Evolutionary conservation across 2,113 vertebrate species (phyloP), one percentile per base, ranked within the genome.

Genomic region (Alethe castanea): DNA sequence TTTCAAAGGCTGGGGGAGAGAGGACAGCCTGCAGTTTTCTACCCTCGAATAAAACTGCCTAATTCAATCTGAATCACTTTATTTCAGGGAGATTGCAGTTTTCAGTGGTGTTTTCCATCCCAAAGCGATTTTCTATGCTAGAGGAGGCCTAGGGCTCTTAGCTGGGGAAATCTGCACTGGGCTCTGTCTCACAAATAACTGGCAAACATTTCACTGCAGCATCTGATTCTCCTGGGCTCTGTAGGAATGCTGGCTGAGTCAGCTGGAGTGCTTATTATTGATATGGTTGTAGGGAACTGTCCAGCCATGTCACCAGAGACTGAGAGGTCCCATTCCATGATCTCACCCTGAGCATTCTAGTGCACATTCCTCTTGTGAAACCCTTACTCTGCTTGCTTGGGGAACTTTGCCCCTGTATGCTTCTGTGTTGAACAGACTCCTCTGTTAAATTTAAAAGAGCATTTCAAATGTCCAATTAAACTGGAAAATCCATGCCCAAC

Each of bases 381-480:
- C 26, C 19, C 25, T 53, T 33, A 1, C 12, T 60, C n/a, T 26
- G n/a, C 23, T 61, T 69, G 44, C n/a, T 90, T 72, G 53, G 71
- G 83, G 72, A 45, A 9, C 28, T 67, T 92, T 65, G n/a, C 17
- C 36, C 48, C 53, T 54, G 2, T n/a, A 16, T 62, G 36, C 79
- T 59, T 88, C 44, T 74, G 73, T 38, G 1, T 36, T 31, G 64
- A 83, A 36, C 66, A 91, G 53, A 29, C 45, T 69, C 57, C 73
- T 93, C 7, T 54, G 48, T 16, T 57, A 50, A 62, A 85, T 50
- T 71, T 60, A 83, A 83, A 56, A 82, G 57, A 72, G 57, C 57
- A 76, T 92, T 95, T 92, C 33, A 48, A 73, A 77, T 79, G 78
- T 24, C 78, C 81, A 95, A 80, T 90, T 95, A 77, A 91, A 80